phyloP scores from a whole-genome alignment of 2,888 invertebrate genomes.

The Automeris io region DNA sequence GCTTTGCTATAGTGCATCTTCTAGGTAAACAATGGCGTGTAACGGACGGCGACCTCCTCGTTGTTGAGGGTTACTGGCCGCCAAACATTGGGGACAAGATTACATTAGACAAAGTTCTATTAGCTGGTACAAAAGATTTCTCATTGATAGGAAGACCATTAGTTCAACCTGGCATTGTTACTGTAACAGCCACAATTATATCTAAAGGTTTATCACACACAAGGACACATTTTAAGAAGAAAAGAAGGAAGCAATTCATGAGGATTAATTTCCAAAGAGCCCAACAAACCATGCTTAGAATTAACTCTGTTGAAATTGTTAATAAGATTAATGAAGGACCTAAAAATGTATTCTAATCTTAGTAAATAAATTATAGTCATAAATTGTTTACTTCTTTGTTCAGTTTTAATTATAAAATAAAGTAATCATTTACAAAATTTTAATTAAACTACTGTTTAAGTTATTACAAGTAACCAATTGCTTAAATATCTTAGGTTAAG shows the following conservation, averaged over 20 bases:
- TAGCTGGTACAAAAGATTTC: conserved; percentile 88
- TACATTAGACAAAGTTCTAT: conserved; percentile 87
- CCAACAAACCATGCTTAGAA: conserved; percentile 85
- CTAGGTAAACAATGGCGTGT: conserved; percentile 91
- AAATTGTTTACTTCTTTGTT: no score
- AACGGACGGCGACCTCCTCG: conserved; percentile 89
- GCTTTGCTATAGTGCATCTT: conserved; percentile 89
- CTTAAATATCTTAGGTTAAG: no score
- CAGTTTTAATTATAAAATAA: no score
- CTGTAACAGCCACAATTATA: conserved; percentile 87
- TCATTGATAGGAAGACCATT: conserved; percentile 88
- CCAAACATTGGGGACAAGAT: conserved; percentile 88
- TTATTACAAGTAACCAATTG: no score
- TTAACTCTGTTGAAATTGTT: conserved; percentile 82
- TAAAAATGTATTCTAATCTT: conserved; percentile 41
- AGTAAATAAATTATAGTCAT: conserved; percentile 8
- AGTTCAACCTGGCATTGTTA: conserved; percentile 83
- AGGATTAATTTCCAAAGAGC: conserved; percentile 83
- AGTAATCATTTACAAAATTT: no score
- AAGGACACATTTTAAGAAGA: conserved; percentile 85
- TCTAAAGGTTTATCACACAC: conserved; percentile 90
- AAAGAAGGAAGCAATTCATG: conserved; percentile 85
- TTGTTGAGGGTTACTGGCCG: conserved; percentile 90
- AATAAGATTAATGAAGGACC: conserved; percentile 71
- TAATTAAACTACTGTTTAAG: no score